Conservation (phyloP, 2,888 invertebrate genomes). For the Machimus atricapillus region DNA sequence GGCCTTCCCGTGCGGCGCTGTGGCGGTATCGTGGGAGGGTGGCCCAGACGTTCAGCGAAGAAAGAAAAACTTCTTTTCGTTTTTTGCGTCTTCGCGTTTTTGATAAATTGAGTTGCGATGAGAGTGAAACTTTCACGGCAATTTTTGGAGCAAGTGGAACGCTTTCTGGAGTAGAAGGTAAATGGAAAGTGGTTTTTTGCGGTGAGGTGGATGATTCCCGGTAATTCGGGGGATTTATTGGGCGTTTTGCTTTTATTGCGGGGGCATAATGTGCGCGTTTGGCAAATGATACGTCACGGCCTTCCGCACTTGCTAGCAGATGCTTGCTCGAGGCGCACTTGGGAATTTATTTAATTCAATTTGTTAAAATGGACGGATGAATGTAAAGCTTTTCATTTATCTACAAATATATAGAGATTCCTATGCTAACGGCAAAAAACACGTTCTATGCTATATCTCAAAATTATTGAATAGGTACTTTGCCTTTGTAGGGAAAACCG, state of each 20-base stretch:
- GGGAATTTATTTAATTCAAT: not conserved
- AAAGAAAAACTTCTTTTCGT: not conserved
- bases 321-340: not conserved
- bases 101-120: not conserved
- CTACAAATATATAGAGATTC: not conserved
- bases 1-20: not conserved
- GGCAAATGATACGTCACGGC: not conserved
- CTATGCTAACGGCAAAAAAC: not conserved
- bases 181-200: not conserved
- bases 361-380: not conserved
- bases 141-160: not conserved
- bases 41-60: not conserved
- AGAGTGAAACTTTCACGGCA: not conserved
- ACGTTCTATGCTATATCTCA: not conserved
- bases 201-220: not conserved
- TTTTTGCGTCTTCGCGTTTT: not conserved
- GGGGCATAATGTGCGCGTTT: not conserved
- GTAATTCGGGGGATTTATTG: not conserved
- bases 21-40: not conserved
- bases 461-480: no score
- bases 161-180: not conserved
- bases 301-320: not conserved
- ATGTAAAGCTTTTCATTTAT: not conserved
- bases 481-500: no score
- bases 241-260: not conserved